A percentile compares a stretch with the other conserved stretches of the same genome.
Conservation (phyloP, 2,797 vertebrate genomes). For the Sphenodon punctatus region DNA sequence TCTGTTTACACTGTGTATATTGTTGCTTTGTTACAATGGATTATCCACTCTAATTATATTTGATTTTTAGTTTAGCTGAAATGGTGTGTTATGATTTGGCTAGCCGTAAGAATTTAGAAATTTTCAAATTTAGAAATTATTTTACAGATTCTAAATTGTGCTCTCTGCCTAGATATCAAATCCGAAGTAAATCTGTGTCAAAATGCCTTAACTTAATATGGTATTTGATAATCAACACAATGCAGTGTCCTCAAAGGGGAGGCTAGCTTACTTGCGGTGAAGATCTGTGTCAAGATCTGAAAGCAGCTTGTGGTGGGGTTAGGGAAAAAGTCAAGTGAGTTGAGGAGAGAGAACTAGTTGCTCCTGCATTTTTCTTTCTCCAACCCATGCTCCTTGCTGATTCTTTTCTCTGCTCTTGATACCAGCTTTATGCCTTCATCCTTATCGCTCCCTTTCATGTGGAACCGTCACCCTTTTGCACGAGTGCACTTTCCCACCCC, state of each 20-base stretch:
- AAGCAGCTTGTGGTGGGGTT: too few relatives aligned
- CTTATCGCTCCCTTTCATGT: not conserved
- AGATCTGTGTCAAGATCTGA: too few relatives aligned
- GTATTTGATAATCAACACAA: not conserved
- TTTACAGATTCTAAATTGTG: not conserved
- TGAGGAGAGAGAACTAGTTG: not conserved
- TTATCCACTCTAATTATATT: constrained; percentile 25
- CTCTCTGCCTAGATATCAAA: not conserved
- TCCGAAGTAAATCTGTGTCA: not conserved
- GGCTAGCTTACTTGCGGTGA: too few relatives aligned
- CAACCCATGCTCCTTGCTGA: not conserved
- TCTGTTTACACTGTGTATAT: not conserved
- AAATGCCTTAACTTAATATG: not conserved
- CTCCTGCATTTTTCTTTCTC: not conserved
- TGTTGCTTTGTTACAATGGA: not conserved
- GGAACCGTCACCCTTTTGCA: not conserved
- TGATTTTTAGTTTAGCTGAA: not conserved
- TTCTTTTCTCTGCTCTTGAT: too few relatives aligned
- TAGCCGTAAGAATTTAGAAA: not conserved
- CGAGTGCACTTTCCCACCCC: too few relatives aligned
- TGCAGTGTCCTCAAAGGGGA: too few relatives aligned
- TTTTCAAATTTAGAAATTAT: not conserved
- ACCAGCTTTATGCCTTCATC: not conserved
- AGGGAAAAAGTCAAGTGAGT: too few relatives aligned
- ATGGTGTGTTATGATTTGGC: not conserved